Conservation (phyloP, 2,888 invertebrate genomes). For the Nomada ruficornis region DNA sequence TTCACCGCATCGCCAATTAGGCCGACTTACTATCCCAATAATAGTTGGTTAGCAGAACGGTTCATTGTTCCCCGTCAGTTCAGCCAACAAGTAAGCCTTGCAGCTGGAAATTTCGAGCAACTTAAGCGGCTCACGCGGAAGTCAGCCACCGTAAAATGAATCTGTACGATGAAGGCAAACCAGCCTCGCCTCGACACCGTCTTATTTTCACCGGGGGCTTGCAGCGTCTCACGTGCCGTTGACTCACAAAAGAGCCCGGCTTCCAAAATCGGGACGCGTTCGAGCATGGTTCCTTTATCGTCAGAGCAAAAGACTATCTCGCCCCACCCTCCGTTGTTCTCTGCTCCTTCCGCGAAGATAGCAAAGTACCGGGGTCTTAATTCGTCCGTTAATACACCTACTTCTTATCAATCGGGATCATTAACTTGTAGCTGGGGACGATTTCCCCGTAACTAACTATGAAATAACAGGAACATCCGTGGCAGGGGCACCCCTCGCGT, state of each 20-base stretch:
- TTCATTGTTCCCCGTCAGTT: neutral
- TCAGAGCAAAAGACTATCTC: slow-evolving; percentile 45
- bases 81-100: neutral
- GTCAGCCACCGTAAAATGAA: neutral
- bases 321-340: neutral
- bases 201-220: slow-evolving; percentile 7
- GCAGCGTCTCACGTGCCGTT: slow-evolving; percentile 45
- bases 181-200: neutral
- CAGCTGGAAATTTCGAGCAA: neutral
- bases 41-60: neutral
- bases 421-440: slow-evolving; percentile 63
- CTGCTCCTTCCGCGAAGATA: neutral
- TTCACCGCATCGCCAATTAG: too few species aligned
- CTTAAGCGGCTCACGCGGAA: neutral
- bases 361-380: slow-evolving; percentile 55
- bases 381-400: slow-evolving; percentile 66
- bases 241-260: slow-evolving; percentile 42
- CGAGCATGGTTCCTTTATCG: slow-evolving; percentile 71
- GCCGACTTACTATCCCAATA: neutral
- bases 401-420: slow-evolving; percentile 74
- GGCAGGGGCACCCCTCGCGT: neutral
- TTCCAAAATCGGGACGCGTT: slow-evolving; percentile 65
- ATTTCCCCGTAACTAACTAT: slow-evolving; percentile 44
- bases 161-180: neutral
- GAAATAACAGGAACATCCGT: slow-evolving; percentile 6